These are phyloP conservation scores for Plebejus argus DNA, from an alignment of 2,888 invertebrate species.

Conservation along the genomic window DNA sequence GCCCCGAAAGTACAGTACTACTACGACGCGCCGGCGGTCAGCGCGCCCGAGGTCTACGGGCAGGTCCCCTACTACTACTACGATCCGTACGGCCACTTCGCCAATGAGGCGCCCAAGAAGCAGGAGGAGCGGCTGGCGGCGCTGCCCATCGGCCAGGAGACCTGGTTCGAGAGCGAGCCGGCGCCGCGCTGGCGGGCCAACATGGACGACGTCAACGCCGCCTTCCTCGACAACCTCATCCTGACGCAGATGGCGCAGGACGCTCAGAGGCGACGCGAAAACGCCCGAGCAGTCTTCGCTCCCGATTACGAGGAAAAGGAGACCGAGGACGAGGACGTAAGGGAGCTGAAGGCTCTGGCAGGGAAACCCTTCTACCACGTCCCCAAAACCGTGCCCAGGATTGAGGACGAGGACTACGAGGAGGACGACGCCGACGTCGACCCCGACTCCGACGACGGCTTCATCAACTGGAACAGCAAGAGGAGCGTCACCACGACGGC, in stretches of 20 bases:
- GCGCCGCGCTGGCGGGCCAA: slow-evolving; percentile 67
- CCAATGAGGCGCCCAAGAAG: slow-evolving; percentile 81
- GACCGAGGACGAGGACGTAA: slow-evolving; percentile 83
- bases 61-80: slow-evolving; percentile 72
- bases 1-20: slow-evolving; percentile 76
- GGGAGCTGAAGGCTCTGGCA: slow-evolving; percentile 83
- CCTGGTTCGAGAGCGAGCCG: slow-evolving; percentile 82
- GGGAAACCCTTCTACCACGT: slow-evolving; percentile 75
- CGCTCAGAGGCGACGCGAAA: slow-evolving; percentile 73
- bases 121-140: slow-evolving; percentile 83
- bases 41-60: slow-evolving; percentile 64
- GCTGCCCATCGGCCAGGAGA: slow-evolving; percentile 84
- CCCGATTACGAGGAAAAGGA: slow-evolving; percentile 67
- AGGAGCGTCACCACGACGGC: slow-evolving; percentile 68
- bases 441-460: slow-evolving; percentile 62
- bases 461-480: slow-evolving; percentile 76
- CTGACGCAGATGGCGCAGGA: slow-evolving; percentile 84
- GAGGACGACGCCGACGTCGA: slow-evolving; percentile 58
- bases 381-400: slow-evolving; percentile 69
- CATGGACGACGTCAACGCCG: slow-evolving; percentile 81
- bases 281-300: slow-evolving; percentile 69
- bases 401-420: slow-evolving; percentile 71
- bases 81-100: slow-evolving; percentile 74
- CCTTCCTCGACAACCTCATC: slow-evolving; percentile 85
- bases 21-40: slow-evolving; percentile 63